These are phyloP conservation scores for Salminus brasiliensis DNA, from an alignment of 2,113 vertebrate genomes.

Conservation along the genomic window DNA sequence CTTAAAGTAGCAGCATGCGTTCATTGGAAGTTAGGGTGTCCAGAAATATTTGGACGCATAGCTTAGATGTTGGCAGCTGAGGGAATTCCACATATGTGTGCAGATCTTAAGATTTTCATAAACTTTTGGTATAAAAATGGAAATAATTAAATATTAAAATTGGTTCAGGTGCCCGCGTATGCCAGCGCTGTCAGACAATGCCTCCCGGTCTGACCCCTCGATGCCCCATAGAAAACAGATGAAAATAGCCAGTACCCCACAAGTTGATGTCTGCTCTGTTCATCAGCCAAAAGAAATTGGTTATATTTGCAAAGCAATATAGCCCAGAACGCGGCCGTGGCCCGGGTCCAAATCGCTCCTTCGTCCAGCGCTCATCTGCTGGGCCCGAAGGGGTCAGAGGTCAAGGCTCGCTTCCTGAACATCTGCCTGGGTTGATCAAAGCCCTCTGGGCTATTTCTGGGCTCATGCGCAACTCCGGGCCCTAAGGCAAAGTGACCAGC, in stretches of 20 bases:
- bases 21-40: too few relatives aligned
- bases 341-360: conserved; percentile 47
- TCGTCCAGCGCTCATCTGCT: conserved; percentile 55
- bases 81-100: too few relatives aligned
- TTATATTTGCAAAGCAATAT: neutral
- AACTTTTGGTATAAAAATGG: neutral
- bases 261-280: neutral
- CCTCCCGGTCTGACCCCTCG: too few relatives aligned
- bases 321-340: conserved; percentile 25
- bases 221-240: conserved; percentile 6
- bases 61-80: too few relatives aligned
- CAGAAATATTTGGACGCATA: too few relatives aligned
- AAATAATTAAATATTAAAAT: neutral
- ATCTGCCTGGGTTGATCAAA: conserved; percentile 75
- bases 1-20: too few relatives aligned
- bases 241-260: neutral
- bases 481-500: conserved; percentile 60
- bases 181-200: neutral
- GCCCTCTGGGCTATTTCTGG: conserved; percentile 66
- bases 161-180: neutral
- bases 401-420: conserved; percentile 70
- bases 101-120: too few relatives aligned
- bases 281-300: neutral
- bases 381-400: conserved; percentile 61
- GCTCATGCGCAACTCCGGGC: conserved; percentile 65